Conservation (phyloP, 2,113 vertebrate genomes). For the Lampris incognitus region DNA sequence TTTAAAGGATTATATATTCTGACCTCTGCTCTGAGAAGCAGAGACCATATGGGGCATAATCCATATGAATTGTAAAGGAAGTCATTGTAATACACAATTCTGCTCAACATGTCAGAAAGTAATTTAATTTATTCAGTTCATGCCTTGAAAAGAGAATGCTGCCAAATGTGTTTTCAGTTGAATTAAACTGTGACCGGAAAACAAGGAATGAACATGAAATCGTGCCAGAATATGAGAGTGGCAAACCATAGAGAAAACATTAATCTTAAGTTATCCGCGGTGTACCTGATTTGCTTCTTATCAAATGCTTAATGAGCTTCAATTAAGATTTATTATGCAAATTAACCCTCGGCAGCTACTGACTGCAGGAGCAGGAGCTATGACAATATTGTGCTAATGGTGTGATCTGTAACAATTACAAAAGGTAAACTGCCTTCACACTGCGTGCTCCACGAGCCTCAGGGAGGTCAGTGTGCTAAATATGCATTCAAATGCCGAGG, state of each 20-base stretch:
- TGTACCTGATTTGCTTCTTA: slow-evolving; percentile 85
- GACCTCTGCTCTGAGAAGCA: slow-evolving; percentile 40
- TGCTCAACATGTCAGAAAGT: background rate
- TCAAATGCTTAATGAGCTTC: slow-evolving; percentile 85
- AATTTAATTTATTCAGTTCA: background rate
- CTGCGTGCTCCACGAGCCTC: slow-evolving; percentile 41
- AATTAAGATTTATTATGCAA: slow-evolving; percentile 88
- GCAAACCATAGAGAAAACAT: slow-evolving; percentile 63
- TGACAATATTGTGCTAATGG: slow-evolving; percentile 84
- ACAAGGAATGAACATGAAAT: slow-evolving; percentile 40
- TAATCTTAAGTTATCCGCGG: slow-evolving; percentile 78
- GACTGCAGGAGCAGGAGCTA: slow-evolving; percentile 81
- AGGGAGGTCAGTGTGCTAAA: slow-evolving; percentile 60
- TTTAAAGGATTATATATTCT: background rate
- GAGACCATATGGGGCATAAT: slow-evolving; percentile 1
- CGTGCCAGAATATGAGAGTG: slow-evolving; percentile 16
- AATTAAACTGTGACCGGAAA: background rate
- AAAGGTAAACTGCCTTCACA: slow-evolving; percentile 77
- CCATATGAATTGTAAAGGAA: background rate
- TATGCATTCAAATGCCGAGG: slow-evolving; percentile 45
- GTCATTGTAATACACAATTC: background rate
- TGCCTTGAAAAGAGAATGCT: background rate
- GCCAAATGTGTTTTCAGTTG: background rate
- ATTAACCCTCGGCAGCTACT: slow-evolving; percentile 83
- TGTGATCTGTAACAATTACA: slow-evolving; percentile 84